Conservation (phyloP, 2,113 vertebrate genomes). For the Erythrolamprus reginae region DNA sequence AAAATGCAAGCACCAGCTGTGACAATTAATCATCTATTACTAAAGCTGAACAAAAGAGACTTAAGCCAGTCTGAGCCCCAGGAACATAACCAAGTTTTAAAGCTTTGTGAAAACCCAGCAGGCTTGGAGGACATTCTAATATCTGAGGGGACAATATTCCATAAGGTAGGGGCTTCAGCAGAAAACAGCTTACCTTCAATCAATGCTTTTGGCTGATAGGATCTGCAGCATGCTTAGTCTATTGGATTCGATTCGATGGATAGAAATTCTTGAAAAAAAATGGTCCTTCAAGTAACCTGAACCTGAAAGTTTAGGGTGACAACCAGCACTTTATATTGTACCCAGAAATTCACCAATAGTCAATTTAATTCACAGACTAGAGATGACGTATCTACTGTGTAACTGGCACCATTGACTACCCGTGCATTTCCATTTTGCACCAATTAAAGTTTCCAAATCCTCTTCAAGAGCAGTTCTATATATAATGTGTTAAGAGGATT, state of each 20-base stretch:
- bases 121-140: not conserved
- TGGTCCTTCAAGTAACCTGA: not conserved
- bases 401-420: not conserved
- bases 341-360: not conserved
- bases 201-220: too few species aligned
- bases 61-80: not conserved
- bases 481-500: too few species aligned
- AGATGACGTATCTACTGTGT: not conserved
- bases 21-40: not conserved
- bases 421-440: too few species aligned
- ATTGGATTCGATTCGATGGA: too few species aligned
- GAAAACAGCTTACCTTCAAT: too few species aligned
- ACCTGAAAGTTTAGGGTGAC: not conserved
- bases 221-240: too few species aligned
- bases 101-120: not conserved
- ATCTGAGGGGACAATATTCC: not conserved
- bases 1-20: not conserved
- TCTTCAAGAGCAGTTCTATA: too few species aligned
- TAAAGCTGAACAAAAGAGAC: not conserved
- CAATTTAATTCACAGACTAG: not conserved
- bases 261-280: not conserved
- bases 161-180: too few species aligned
- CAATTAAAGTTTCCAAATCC: too few species aligned
- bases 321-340: not conserved
- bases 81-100: not conserved